Conservation (phyloP, 2,113 vertebrate genomes). For the Atractosteus spatula region DNA sequence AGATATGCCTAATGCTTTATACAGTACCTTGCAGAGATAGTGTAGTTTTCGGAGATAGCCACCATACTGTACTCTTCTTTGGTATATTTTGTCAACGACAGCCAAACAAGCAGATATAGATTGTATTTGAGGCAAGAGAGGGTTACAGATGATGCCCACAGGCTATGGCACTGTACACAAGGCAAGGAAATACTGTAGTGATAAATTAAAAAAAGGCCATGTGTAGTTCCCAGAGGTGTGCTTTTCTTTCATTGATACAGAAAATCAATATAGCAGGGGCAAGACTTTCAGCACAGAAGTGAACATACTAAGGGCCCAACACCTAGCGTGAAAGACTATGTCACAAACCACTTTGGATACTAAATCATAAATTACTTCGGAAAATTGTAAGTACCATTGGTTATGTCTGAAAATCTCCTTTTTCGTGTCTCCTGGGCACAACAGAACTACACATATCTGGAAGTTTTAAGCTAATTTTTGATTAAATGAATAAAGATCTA, state of each 20-base stretch:
- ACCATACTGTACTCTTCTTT: background rate
- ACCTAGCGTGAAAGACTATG: too few relatives aligned
- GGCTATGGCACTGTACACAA: constrained; percentile 45
- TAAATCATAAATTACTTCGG: too few relatives aligned
- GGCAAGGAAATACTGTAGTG: constrained; percentile 28
- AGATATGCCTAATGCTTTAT: background rate
- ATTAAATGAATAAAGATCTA: too few relatives aligned
- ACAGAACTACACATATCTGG: too few relatives aligned
- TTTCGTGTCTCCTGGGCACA: too few relatives aligned
- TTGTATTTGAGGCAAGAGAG: constrained; percentile 41
- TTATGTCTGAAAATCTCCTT: too few relatives aligned
- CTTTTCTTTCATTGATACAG: background rate
- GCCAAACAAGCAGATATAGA: constrained; percentile 24
- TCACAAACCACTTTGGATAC: too few relatives aligned
- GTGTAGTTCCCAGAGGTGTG: background rate
- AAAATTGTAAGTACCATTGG: too few relatives aligned
- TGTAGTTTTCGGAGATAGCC: background rate
- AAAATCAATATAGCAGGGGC: background rate
- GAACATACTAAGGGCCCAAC: too few relatives aligned
- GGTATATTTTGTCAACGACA: background rate
- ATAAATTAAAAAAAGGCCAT: constrained; percentile 5
- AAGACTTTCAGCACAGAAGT: background rate
- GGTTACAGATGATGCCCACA: constrained; percentile 53
- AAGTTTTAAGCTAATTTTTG: too few relatives aligned
- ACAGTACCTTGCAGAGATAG: background rate